These are phyloP conservation scores for Vulpes lagopus DNA, from an alignment of 2,113 vertebrate genomes.

Conservation along the genomic window DNA sequence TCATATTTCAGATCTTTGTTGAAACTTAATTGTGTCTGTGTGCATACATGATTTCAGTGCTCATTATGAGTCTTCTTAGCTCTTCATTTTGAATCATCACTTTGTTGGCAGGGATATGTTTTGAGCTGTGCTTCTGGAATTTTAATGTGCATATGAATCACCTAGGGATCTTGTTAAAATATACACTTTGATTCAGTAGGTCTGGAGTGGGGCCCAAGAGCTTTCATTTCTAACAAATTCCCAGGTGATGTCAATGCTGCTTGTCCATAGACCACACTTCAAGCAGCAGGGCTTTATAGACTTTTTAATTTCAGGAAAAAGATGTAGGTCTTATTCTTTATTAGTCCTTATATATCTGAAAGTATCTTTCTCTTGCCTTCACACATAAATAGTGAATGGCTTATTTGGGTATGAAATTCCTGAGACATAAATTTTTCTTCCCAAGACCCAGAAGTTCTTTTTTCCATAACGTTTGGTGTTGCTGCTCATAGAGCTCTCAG, in stretches of 20 bases:
- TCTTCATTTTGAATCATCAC: not conserved
- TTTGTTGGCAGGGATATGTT: not conserved
- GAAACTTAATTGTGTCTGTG: not conserved
- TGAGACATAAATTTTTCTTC: not conserved
- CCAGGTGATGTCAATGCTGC: not conserved
- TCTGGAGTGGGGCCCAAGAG: not conserved
- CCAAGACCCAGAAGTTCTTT: not conserved
- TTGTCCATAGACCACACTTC: conserved; percentile 14
- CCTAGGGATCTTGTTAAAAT: conserved; percentile 29
- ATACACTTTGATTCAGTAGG: not conserved
- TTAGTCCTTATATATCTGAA: not conserved
- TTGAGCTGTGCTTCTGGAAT: conserved; percentile 46
- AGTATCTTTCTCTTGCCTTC: not conserved
- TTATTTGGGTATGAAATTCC: not conserved
- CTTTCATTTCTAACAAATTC: not conserved
- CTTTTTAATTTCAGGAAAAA: conserved; percentile 30
- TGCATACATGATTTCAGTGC: not conserved
- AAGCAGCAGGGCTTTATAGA: not conserved
- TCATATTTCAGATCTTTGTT: not conserved
- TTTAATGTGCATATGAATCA: conserved; percentile 11
- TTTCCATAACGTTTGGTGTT: not conserved
- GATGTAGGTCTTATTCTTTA: not conserved
- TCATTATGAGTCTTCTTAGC: not conserved
- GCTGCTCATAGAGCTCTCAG: not conserved
- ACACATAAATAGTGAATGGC: not conserved